These are phyloP conservation scores for Dione juno DNA, from an alignment of 2,888 invertebrate genomes.

Conservation along the genomic window DNA sequence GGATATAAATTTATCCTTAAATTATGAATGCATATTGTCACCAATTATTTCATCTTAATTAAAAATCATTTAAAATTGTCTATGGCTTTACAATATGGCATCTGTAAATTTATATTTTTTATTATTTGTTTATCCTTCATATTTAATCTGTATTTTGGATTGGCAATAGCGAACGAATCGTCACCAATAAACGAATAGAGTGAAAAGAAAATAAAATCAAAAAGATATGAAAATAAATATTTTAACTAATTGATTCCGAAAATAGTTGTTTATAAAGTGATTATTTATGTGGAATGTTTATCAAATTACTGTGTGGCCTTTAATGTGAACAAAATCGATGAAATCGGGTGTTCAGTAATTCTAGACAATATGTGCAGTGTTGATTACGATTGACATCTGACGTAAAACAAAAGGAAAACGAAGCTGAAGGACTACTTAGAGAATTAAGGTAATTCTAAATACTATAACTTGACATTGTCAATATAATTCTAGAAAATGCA, in stretches of 20 bases:
- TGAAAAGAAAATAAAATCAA: constrained; percentile 52
- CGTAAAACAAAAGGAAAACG: constrained; percentile 74
- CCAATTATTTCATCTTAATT: not conserved
- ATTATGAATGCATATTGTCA: not conserved
- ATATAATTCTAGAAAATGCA: constrained; percentile 29
- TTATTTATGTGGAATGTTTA: constrained; percentile 53
- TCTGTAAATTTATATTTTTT: constrained; percentile 4
- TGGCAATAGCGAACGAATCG: constrained; percentile 46
- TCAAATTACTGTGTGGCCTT: constrained; percentile 55
- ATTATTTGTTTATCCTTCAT: constrained; percentile 10
- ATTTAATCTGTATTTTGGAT: constrained; percentile 24
- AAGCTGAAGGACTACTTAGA: constrained; percentile 49
- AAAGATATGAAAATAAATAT: constrained; percentile 51
- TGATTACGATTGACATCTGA: constrained; percentile 80
- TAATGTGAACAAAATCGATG: constrained; percentile 62
- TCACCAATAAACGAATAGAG: constrained; percentile 44
- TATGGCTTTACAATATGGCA: not conserved
- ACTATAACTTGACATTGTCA: constrained; percentile 21
- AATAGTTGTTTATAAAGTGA: constrained; percentile 53
- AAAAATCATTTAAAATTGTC: not conserved
- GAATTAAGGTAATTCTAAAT: constrained; percentile 58
- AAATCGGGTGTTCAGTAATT: constrained; percentile 62
- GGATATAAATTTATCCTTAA: not conserved
- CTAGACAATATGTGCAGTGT: constrained; percentile 76
- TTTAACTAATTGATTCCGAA: constrained; percentile 47